These are phyloP conservation scores for Zygothrica quintamaculata DNA, from an alignment of 2,888 invertebrate species.

Conservation along the genomic window DNA sequence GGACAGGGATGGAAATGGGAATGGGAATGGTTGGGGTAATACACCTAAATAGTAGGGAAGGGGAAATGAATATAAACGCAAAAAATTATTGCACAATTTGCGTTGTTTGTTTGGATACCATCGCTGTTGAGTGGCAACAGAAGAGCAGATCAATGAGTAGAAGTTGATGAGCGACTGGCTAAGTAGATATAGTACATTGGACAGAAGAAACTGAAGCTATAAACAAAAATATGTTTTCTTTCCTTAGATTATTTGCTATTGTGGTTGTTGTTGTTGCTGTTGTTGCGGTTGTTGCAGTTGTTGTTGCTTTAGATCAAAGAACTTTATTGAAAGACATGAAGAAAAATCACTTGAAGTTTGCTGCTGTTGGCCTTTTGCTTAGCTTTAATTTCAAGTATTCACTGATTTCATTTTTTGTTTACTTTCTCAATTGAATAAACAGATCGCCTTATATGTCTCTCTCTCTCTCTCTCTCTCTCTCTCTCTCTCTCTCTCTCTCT, in stretches of 20 bases:
- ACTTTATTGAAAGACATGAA: constrained; percentile 15
- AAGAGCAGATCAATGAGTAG: not conserved
- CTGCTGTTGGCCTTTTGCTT: not conserved
- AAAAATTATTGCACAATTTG: constrained; percentile 41
- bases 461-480: not conserved
- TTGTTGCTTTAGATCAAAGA: constrained; percentile 37
- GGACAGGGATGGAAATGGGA: not conserved
- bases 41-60: not conserved
- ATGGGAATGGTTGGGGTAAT: too few species aligned
- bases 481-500: not conserved
- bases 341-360: constrained; percentile 1
- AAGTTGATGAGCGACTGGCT: constrained; percentile 1
- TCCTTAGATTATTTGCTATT: too few species aligned
- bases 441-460: not conserved
- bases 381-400: constrained; percentile 5
- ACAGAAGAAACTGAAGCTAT: constrained; percentile 12
- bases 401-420: constrained; percentile 27
- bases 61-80: constrained; percentile 4
- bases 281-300: constrained; percentile 4
- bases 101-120: constrained; percentile 26
- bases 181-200: constrained; percentile 17
- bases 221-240: too few species aligned
- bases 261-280: too few species aligned
- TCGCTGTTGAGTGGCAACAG: not conserved
- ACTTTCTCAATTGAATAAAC: constrained; percentile 40